A percentile compares a stretch with the other conserved stretches of the same genome.
Conservation (phyloP, 2,888 invertebrate species). For the Gerris lacustris region DNA sequence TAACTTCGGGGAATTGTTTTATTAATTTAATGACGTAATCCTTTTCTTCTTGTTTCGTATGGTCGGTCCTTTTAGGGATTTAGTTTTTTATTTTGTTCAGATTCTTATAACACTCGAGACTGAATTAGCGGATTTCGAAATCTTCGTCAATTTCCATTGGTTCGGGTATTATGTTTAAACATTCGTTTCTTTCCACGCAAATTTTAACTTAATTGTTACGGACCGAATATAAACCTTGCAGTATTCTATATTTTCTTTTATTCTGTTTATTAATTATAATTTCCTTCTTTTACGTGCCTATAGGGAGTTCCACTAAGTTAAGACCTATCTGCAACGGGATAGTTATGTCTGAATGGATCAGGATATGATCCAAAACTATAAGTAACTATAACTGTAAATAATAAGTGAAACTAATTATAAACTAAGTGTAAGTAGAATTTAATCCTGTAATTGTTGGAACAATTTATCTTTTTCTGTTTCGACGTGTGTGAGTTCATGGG, state of each 20-base stretch:
- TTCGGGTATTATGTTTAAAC: conserved; percentile 2
- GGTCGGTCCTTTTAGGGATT: conserved; percentile 10
- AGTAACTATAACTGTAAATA: too few species aligned
- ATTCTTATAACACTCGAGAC: background rate
- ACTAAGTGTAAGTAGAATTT: too few species aligned
- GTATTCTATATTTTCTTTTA: conserved; percentile 3
- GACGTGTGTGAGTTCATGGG: background rate
- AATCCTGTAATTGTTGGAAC: background rate
- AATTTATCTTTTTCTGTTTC: background rate
- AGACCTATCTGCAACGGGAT: background rate
- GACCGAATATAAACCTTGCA: conserved; percentile 2
- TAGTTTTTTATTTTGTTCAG: conserved; percentile 5
- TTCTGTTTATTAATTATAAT: background rate
- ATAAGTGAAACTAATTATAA: too few species aligned
- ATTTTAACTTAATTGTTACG: background rate
- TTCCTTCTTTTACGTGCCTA: background rate
- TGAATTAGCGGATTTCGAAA: conserved; percentile 4
- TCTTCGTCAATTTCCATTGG: conserved; percentile 4
- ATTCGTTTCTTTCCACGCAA: background rate
- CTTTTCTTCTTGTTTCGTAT: conserved; percentile 19
- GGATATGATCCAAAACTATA: too few species aligned
- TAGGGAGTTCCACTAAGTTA: conserved; percentile 6
- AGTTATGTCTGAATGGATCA: background rate
- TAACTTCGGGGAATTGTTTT: conserved; percentile 16
- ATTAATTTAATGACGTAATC: background rate